Conservation (phyloP, 2,888 invertebrate genomes). For the Sturmia bella region DNA sequence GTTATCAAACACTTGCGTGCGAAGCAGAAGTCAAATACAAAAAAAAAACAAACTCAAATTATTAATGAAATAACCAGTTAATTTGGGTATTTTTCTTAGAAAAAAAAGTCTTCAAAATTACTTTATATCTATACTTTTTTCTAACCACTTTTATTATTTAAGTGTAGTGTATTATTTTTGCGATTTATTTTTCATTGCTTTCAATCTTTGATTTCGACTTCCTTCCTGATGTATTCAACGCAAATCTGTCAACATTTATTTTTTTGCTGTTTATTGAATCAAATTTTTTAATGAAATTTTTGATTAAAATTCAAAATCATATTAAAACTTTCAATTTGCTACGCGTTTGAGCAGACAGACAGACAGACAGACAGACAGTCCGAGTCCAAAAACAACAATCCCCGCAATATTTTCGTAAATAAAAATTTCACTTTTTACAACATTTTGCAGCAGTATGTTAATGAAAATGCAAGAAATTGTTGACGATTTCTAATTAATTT, state of each 20-base stretch:
- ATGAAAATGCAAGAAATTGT: conserved; percentile 58
- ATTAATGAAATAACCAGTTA: conserved; percentile 43
- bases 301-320: conserved; percentile 5
- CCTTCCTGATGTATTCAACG: conserved; percentile 45
- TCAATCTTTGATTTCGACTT: conserved; percentile 33
- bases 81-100: conserved; percentile 4
- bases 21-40: background rate
- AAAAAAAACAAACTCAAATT: background rate
- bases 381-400: conserved; percentile 6
- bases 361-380: background rate
- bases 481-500: conserved; percentile 65
- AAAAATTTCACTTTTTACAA: conserved; percentile 59
- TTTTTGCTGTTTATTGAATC: background rate
- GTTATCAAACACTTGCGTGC: conserved; percentile 2
- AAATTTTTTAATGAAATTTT: conserved; percentile 30
- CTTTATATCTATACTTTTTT: background rate
- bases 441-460: conserved; percentile 57
- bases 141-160: conserved; percentile 1
- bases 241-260: conserved; percentile 23
- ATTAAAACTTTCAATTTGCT: conserved; percentile 46
- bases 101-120: background rate
- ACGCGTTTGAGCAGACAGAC: too few relatives aligned
- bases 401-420: conserved; percentile 1
- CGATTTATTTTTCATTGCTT: conserved; percentile 10
- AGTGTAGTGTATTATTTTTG: conserved; percentile 39